phyloP scores from a whole-genome alignment of 1,140 invertebrate species.

The Cherax destructor region DNA sequence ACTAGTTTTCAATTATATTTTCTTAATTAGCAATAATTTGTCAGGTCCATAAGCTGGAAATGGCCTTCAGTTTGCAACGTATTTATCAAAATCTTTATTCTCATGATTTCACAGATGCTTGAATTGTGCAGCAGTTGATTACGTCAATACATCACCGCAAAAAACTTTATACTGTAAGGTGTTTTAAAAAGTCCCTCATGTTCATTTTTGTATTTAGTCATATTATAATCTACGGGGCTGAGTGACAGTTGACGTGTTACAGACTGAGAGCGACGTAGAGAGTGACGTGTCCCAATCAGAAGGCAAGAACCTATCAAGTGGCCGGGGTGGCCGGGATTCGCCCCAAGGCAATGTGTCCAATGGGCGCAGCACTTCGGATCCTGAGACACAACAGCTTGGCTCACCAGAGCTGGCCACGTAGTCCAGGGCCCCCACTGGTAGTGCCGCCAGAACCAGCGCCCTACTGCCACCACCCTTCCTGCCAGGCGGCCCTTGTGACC shows the following conservation, averaged over 20 bases:
- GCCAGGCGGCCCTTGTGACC: constrained; percentile 61
- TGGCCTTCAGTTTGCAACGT: too few relatives aligned
- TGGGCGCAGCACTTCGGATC: constrained; percentile 58
- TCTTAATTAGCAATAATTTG: too few relatives aligned
- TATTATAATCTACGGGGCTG: too few relatives aligned
- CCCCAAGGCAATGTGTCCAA: constrained; percentile 53
- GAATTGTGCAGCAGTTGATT: too few relatives aligned
- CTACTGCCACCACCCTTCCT: constrained; percentile 63
- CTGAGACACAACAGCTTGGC: constrained; percentile 57
- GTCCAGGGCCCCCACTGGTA: constrained; percentile 43
- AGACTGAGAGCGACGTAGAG: constrained; percentile 60
- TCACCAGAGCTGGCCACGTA: constrained; percentile 52
- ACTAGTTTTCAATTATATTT: too few relatives aligned
- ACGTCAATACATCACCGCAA: too few relatives aligned
- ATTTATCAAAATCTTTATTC: too few relatives aligned
- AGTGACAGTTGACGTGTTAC: constrained; percentile 10
- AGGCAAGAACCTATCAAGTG: constrained; percentile 44
- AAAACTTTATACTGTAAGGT: too few relatives aligned
- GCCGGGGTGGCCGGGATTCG: constrained; percentile 26
- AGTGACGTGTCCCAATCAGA: constrained; percentile 56
- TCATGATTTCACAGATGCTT: too few relatives aligned
- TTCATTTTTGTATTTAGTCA: too few relatives aligned
- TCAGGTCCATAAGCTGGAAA: too few relatives aligned
- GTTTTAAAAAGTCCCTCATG: too few relatives aligned
- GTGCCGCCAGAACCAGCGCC: constrained; percentile 27